Percentiles rank a stretch among this genome's conserved stretches.
Conservation (phyloP, 2,888 invertebrate species). For the Drosophila tanythrix region DNA sequence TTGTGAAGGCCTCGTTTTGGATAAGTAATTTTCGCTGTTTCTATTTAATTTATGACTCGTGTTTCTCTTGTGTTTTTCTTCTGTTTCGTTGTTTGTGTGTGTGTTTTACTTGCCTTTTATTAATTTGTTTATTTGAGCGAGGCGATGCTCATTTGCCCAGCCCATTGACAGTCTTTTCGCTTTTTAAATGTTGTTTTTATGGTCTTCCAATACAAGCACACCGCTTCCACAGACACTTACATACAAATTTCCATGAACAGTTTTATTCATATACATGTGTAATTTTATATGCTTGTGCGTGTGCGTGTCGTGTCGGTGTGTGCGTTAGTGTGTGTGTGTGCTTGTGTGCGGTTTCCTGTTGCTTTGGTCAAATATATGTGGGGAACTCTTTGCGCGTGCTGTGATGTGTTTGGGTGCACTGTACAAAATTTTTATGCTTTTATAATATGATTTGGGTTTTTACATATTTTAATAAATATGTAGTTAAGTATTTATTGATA, state of each 20-base stretch:
- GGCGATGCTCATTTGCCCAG: slow-evolving; percentile 51
- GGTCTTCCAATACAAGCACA: slow-evolving; percentile 61
- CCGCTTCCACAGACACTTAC: slow-evolving; percentile 19
- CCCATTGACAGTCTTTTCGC: slow-evolving; percentile 33
- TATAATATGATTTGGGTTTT: background rate
- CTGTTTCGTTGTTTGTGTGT: slow-evolving; percentile 20
- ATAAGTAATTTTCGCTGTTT: slow-evolving; percentile 79
- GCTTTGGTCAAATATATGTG: slow-evolving; percentile 50
- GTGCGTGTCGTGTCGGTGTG: slow-evolving; percentile 5
- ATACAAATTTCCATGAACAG: slow-evolving; percentile 45
- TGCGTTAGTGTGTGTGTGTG: background rate
- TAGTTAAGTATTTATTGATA: background rate
- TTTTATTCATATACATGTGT: slow-evolving; percentile 38
- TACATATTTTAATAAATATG: background rate
- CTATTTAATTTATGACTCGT: slow-evolving; percentile 77
- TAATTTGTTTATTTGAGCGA: slow-evolving; percentile 76
- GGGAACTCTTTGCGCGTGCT: slow-evolving; percentile 35
- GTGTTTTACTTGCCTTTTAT: slow-evolving; percentile 69
- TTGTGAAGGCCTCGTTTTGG: slow-evolving; percentile 44
- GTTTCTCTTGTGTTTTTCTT: slow-evolving; percentile 65
- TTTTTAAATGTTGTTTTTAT: slow-evolving; percentile 59
- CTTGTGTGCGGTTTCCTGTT: slow-evolving; percentile 52
- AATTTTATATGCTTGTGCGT: background rate
- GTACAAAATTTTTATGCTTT: background rate
- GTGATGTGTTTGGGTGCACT: slow-evolving; percentile 52